These are phyloP conservation scores for Scyliorhinus canicula DNA, from an alignment of 2,797 vertebrate genomes.

Conservation along the genomic window DNA sequence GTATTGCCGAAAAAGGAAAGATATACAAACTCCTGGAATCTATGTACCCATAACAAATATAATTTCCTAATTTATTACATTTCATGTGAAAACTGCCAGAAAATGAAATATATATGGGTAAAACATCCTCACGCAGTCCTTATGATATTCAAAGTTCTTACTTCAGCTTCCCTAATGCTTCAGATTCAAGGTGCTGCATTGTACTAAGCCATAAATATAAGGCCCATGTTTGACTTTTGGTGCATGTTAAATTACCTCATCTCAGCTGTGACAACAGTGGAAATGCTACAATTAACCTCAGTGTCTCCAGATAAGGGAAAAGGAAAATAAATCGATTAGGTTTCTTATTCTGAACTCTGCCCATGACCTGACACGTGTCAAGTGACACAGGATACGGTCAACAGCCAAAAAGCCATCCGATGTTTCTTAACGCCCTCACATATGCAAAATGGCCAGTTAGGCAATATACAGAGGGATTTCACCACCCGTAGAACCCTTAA, in stretches of 20 bases:
- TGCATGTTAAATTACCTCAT: not conserved
- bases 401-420: not conserved
- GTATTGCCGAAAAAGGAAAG: not conserved
- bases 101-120: not conserved
- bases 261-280: not conserved
- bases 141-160: too few relatives aligned
- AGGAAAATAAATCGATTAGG: not conserved
- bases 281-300: conserved; percentile 1
- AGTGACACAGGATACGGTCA: not conserved
- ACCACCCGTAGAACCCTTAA: not conserved
- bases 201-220: not conserved
- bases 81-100: not conserved
- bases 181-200: not conserved
- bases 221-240: not conserved
- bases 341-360: not conserved
- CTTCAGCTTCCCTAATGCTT: not conserved
- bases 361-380: not conserved
- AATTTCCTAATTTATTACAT: not conserved
- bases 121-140: not conserved
- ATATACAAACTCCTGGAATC: not conserved
- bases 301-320: not conserved
- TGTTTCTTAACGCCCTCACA: not conserved
- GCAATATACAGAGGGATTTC: not conserved
- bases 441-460: not conserved
- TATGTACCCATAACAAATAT: not conserved